Evolutionary conservation across 1,140 invertebrate genomes (phyloP), one percentile per base, ranked within the genome.

Genomic region (Coptotermes formosanus): DNA sequence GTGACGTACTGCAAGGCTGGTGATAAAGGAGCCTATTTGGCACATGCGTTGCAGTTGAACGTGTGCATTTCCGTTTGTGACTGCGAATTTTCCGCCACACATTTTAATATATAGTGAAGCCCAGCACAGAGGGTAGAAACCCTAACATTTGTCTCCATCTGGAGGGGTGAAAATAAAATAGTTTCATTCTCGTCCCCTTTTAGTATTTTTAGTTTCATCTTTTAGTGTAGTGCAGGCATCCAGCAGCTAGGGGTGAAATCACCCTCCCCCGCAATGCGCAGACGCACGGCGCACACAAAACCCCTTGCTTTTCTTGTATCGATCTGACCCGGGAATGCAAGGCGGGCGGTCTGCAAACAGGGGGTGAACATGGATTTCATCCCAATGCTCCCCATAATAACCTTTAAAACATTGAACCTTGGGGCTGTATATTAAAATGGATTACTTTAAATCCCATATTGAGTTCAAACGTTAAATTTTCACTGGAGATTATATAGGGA

Each of bases 111-210:
- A 55, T 19, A 55, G 52, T 55, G 52, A 55, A 55, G 16, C 14
- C 14, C 52, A 55, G 19, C 19, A 55, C 52, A 55, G 19, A 55
- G 52, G 19, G 52, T 55, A 55, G 19, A 16, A 55, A 55, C 19
- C 52, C 52, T 16, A 55, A 55, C 52, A 55, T 55, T 55, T 55
- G 52, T 55, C 89, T 89, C 88, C 89, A 88, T 89, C 87, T 86
- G 88, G 88, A 88, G 87, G 84, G 88, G 89, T 55, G 52, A 55
- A 16, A 55, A 16, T 55, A 55, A 55, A 89, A 88, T 89, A 89
- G 89, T 89, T 88, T 44, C 48, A 59, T 11, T 64, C 84, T 55
- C 84, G 30, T 23, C 48, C 45, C 86, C 89, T 88, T 89, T 88
- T 86, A 48, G 82, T 45, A 85, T 84, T 83, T 69, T 55, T 84